These are phyloP conservation scores for Fregetta grallaria DNA, from an alignment of 2,113 vertebrate species.

Conservation along the genomic window DNA sequence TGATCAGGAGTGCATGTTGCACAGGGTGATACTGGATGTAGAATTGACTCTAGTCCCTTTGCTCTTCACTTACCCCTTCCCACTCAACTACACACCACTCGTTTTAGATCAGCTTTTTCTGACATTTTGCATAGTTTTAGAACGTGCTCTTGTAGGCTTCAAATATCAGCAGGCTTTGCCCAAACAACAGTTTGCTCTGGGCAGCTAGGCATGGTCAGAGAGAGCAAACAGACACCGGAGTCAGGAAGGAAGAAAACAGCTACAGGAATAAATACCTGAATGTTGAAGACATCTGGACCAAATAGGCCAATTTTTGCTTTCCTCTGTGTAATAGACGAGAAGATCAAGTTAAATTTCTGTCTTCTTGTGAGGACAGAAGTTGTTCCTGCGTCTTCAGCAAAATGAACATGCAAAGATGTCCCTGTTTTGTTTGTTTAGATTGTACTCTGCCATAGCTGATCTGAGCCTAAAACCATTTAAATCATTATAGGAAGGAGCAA, in stretches of 20 bases:
- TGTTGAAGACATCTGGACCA: not conserved
- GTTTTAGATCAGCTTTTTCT: not conserved
- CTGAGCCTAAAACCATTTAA: not conserved
- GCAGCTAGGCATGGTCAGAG: not conserved
- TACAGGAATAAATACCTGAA: not conserved
- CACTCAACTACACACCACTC: fast-evolving
- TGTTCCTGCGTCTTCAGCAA: not conserved
- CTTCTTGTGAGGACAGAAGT: not conserved
- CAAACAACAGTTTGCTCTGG: not conserved
- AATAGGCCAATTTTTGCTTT: not conserved
- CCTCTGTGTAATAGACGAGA: fast-evolving
- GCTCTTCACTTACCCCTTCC: not conserved
- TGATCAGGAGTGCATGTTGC: not conserved
- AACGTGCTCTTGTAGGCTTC: not conserved
- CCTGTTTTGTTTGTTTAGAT: not conserved
- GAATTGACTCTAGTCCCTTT: not conserved
- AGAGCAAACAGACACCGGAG: too few species aligned
- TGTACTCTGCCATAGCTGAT: not conserved
- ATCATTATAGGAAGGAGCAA: not conserved
- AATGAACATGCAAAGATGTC: not conserved
- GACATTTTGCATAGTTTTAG: not conserved
- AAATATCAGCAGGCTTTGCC: not conserved
- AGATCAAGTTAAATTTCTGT: not conserved
- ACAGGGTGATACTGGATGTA: not conserved
- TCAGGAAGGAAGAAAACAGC: not conserved